A percentile compares a stretch with the other conserved stretches of the same genome.
phyloP scores from a whole-genome alignment of 2,888 invertebrate genomes.

The Pharmacophagus antenor region DNA sequence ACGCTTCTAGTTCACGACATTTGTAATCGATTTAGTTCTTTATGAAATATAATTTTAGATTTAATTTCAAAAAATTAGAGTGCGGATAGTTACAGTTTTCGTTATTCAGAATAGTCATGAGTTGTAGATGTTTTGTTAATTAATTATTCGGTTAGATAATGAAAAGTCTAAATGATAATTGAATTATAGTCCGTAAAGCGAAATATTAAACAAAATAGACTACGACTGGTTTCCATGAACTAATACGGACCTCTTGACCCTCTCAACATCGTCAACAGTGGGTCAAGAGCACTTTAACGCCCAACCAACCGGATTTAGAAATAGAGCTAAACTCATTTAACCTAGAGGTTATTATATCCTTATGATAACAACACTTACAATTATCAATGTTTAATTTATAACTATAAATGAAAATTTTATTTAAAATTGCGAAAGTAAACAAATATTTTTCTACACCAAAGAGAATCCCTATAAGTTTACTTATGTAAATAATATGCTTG shows the following conservation, averaged over 20 bases:
- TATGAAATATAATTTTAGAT: too few species aligned
- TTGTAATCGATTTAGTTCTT: background rate
- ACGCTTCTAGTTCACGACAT: background rate
- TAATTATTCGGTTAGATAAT: too few species aligned
- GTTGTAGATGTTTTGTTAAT: background rate
- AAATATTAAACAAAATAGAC: background rate
- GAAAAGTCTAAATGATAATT: too few species aligned
- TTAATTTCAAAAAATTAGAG: too few species aligned
- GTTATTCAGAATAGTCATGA: background rate
- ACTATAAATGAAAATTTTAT: background rate
- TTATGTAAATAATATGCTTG: too few species aligned
- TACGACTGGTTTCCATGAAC: background rate
- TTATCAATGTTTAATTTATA: background rate
- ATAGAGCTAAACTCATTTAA: background rate
- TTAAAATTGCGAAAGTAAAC: background rate
- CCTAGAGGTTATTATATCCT: background rate
- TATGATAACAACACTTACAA: background rate
- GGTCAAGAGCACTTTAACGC: conserved; percentile 2
- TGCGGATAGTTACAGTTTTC: background rate
- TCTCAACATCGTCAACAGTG: conserved; percentile 2
- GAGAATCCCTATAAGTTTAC: too few species aligned
- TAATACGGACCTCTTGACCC: conserved; percentile 4
- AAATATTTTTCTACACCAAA: too few species aligned
- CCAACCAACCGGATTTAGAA: background rate
- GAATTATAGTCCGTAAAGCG: too few species aligned